Evolutionary conservation across 2,888 invertebrate species (phyloP).

Genomic region (Cryptocheilus praepositus): DNA sequence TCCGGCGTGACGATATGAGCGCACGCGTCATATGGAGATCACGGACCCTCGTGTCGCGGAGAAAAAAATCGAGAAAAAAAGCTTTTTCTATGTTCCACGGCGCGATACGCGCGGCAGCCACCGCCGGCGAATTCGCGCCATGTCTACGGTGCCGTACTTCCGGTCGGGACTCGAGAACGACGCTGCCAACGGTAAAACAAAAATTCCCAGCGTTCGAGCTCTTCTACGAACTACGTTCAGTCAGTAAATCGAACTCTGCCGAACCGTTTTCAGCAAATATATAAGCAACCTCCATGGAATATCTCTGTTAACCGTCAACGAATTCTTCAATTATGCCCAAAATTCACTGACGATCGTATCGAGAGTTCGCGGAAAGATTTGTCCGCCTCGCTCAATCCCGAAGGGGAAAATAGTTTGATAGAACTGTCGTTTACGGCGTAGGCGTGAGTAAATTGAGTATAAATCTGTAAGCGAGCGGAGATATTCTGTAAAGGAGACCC

Average conservation of each 20-base stretch:
- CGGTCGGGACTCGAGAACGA: slow-evolving; percentile 8
- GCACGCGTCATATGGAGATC: slow-evolving; percentile 6
- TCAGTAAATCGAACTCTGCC: too few relatives aligned
- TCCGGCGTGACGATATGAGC: slow-evolving; percentile 5
- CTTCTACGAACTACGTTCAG: too few relatives aligned
- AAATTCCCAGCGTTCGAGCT: background rate
- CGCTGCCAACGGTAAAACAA: slow-evolving; percentile 13
- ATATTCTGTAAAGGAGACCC: background rate
- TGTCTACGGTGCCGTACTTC: slow-evolving; percentile 22
- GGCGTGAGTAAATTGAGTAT: too few relatives aligned
- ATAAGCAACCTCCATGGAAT: too few relatives aligned
- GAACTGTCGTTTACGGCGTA: too few relatives aligned
- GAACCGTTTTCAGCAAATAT: too few relatives aligned
- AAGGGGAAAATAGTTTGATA: too few relatives aligned
- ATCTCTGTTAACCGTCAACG: too few relatives aligned
- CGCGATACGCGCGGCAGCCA: slow-evolving; percentile 2
- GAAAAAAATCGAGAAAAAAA: background rate
- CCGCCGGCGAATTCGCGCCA: slow-evolving; percentile 9
- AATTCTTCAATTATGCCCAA: too few relatives aligned
- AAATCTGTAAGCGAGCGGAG: background rate
- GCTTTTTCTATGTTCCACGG: slow-evolving; percentile 7
- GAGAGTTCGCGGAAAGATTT: too few relatives aligned
- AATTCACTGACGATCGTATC: too few relatives aligned
- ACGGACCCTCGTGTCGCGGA: background rate
- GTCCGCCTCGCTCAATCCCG: too few relatives aligned